Base-by-base conservation (phyloP, 2,888 invertebrate genomes). In the Hoplodrina ambigua region DNA sequence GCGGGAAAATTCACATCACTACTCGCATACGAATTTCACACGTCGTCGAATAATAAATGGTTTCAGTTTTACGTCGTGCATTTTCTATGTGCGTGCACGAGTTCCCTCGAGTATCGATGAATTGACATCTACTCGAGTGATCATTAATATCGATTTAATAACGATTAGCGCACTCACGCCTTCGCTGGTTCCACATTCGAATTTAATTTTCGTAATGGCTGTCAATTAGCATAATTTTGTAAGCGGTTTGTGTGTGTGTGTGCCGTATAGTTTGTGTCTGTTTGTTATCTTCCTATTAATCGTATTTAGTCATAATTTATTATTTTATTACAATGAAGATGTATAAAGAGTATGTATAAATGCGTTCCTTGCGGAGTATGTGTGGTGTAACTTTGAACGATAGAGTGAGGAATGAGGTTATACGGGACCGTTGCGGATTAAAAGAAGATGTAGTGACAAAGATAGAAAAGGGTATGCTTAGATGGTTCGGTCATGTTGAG, bases 41-140 rank as follows among this genome's bases (percentile, higher is more conserved):
- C 72, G 74, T 78, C 77, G 68, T 65, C 75, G 73, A 69, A 72
- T 82, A 79, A 82, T 82, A 85, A 84, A 85, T 84, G 65, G 75
- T 69, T 66, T 57, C 73, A 79, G 75, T 84, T 78, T 73, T 69
- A 76, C 67, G 61, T 56, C 78, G 69, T 74, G 78, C 68, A 80
- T 80, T 84, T 80, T 82, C 72, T 75, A 74, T 73, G 69, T 65
- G 63, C 73, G 72, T 65, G 69, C 78, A 70, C 67, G 80, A 71
- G 25, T 55, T 75, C 80, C 78, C 83, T 63, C 55, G 75, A 66
- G 78, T 69, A 63, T 79, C 82, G 75, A 80, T 78, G 77, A 85
- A 81, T 81, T 85, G 82, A 85, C 85, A 82, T 57, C 64, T 30
- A 62, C 30, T 74, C 79, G 81, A 77, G 68, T 76, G 73, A 81